Base-by-base conservation (phyloP, 2,113 vertebrate genomes). In the Epinephelus lanceolatus region DNA sequence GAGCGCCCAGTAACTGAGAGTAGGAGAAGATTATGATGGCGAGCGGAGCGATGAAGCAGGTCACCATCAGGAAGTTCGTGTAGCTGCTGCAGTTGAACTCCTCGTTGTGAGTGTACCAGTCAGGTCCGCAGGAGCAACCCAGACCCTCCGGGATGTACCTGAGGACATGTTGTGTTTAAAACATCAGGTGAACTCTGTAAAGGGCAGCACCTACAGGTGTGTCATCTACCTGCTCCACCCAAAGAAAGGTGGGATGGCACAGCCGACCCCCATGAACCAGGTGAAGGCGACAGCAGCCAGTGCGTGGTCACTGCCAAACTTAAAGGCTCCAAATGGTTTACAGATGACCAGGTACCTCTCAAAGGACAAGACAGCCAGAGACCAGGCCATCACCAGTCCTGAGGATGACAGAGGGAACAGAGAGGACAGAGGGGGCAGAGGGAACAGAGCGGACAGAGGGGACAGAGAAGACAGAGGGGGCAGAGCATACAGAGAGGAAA, bases 291-390 rank as follows among this genome's bases (percentile, higher is more conserved):
- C 95, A 0, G 94, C 96, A 4, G 80, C 69, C 23, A 95, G 1
- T 0, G 96, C 95, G 0, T 97, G 96, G 47, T 84, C 91, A 51
- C 91, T 92, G 83, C 47, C 92, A 87, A 97, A 97, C 83, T 91
- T 95, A 59, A 97, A 95, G 72, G 93, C 95, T 56, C 96, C 95
- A 0, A 97, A 95, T 0, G 96, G 96, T 76, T 97, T 97, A 89
- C 96, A 97, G 92, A 97, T 96, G 86, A 97, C 95, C 18, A 96
- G 72, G 76, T 96, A 96, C 66, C 95, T 92, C 73, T 97, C 96
- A 0, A 96, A 95, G 2, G 96, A 96, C 60, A 97, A 89, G 87
- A 97, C 96, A 1, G 96, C 96, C 89, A 97, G 76, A 9, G 97
- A 97, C 96, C 96, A 97, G 40, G 94, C 85, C 0, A 94, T 96